phyloP scores from a whole-genome alignment of 2,113 vertebrate genomes.

The Malurus cyaneus region DNA sequence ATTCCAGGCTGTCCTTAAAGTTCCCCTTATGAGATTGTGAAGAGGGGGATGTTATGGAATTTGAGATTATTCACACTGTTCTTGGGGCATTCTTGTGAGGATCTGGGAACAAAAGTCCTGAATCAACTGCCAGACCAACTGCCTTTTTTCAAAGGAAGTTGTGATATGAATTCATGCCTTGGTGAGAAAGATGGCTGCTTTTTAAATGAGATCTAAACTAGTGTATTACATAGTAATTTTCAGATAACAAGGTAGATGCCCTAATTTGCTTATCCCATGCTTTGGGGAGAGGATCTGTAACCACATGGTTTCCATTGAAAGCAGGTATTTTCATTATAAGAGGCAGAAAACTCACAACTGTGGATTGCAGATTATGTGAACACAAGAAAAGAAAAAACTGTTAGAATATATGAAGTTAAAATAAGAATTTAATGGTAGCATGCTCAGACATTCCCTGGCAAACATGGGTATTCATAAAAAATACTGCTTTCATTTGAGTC shows the following conservation, averaged over 20 bases:
- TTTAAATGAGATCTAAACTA: not conserved
- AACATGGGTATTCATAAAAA: slow-evolving; percentile 44
- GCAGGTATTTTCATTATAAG: not conserved
- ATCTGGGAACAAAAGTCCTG: not conserved
- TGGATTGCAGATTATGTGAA: not conserved
- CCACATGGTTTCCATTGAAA: not conserved
- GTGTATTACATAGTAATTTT: not conserved
- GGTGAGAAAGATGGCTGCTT: not conserved
- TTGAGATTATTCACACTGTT: not conserved
- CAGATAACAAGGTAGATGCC: not conserved
- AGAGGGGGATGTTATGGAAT: not conserved
- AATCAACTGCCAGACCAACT: not conserved
- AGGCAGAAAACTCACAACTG: not conserved
- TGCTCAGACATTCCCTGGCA: slow-evolving; percentile 28
- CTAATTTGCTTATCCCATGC: not conserved
- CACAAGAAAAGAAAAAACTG: not conserved
- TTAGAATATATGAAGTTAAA: slow-evolving; percentile 22
- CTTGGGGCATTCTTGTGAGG: not conserved
- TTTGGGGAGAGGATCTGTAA: not conserved
- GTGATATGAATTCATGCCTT: not conserved
- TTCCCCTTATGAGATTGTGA: not conserved
- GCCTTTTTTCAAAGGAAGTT: not conserved
- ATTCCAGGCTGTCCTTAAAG: not conserved
- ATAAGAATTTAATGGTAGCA: slow-evolving; percentile 27
- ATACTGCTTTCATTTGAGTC: slow-evolving; percentile 53